Evolutionary conservation across 1,140 invertebrate genomes (phyloP).

Genomic region (Papilio xuthus): DNA sequence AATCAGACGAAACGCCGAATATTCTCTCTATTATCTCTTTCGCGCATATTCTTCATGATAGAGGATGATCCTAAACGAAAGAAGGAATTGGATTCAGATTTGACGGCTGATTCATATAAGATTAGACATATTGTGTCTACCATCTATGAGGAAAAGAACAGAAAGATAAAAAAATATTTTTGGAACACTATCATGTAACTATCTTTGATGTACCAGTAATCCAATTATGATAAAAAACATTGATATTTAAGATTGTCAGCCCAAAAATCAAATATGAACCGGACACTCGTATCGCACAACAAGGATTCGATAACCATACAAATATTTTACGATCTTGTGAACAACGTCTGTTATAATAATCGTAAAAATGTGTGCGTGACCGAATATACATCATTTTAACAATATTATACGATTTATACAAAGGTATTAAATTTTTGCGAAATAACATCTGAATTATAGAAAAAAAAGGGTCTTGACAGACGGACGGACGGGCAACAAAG

Average conservation of each 20-base stretch:
- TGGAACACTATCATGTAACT: no score
- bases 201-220: neutral
- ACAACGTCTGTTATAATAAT: constrained; percentile 22
- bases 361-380: constrained; percentile 16
- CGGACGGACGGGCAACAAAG: no score
- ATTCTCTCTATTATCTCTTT: no score
- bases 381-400: neutral
- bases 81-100: no score
- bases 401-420: neutral
- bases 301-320: constrained; percentile 22
- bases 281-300: neutral
- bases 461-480: no score
- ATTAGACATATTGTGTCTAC: no score
- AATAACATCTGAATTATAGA: neutral
- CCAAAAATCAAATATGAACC: neutral
- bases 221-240: neutral
- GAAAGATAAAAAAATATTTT: no score
- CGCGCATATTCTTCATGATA: no score
- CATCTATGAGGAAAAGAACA: no score
- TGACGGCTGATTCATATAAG: no score
- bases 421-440: neutral
- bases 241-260: neutral
- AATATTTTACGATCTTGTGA: constrained; percentile 23
- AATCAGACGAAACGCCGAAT: no score
- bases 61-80: no score